Base-by-base conservation (phyloP, 2,888 invertebrate genomes). In the Lithophane socia region DNA sequence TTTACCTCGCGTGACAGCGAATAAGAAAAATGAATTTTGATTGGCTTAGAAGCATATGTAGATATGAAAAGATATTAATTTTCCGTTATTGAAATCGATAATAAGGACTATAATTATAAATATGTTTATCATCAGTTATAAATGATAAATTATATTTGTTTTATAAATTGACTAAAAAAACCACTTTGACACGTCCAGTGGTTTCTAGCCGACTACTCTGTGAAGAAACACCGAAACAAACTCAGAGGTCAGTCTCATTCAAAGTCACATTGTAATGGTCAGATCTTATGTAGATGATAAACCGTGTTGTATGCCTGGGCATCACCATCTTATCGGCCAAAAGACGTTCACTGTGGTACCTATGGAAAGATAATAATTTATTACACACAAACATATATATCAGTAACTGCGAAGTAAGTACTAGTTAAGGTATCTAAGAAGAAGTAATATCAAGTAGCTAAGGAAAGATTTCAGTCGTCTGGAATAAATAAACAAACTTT, bases 401-500 rank as follows among this genome's bases (percentile, higher is more conserved):
- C 24, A 10, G 10, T 24, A 18, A 47, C 10, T 24, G 9, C 18
- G 47, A 18, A 66, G 10, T 24, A n/a, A 18, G 3, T 24, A 18
- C 29, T 12, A 66, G 12, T 3, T 37, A 52, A 47, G 21, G 21
- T 56, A 56, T n/a, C 12, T 29, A 12, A 13, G 18, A 42, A 61
- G 13, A 47, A 54, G 8, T 12, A 60, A 18, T 29, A 75, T 29
- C 0, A 29, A 44, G 13, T 10, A 7, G 7, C 49, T 42, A 29
- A 29, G 16, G 10, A 64, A 75, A 29, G 56, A 56, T 29, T 37
- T 4, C 18, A 3, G 1, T 18, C 8, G 12, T 44, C 29, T 24
- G 3, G 47, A 70, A 49, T 29, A 56, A 49, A 60, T 49, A 37
- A 69, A 68, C 24, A 47, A 76, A 54, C 37, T 65, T 24, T 13